Evolutionary conservation across 37 sponge, comb jelly and placozoan species (phyloP), one percentile per base, ranked within the genome.

Genomic region (Petrosia ficiformis): DNA sequence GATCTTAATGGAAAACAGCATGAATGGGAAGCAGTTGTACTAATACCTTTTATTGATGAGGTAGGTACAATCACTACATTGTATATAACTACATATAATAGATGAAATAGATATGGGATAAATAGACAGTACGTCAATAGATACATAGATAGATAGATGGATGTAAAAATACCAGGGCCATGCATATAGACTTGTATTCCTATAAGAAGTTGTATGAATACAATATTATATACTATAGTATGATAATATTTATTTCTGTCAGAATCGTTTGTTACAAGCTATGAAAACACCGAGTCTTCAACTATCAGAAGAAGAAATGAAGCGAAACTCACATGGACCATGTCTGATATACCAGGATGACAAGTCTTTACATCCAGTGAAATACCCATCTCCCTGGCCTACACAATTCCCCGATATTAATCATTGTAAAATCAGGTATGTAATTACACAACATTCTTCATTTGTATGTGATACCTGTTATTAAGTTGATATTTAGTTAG

Each of bases 1-100:
- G 99, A 98, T 74, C 85, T 98, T 48, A 98, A 98, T 48, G 99
- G 96, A n/a, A 98, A 98, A 65, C 76, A 85, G 66, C 91, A 95
- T 31, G 95, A 95, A 30, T 98, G 96, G 96, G 99, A 98, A 72
- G 95, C 96, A 3, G 93, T 98, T 25, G 94, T 95, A n/a, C 84
- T 95, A 33, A 95, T 98, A 52, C 96, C 96, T 34, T 98, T 98
- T 71, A 98, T 98, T 40, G 91, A 98, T 38, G 91, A 92, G 78
- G 93, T 77, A 61, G n/a, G 14, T 19, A 16, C 54, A 48, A 48
- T 16, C 54, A 48, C 10, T 48, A 48, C n/a, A n/a, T n/a, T n/a
- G n/a, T n/a, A 48, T 48, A 48, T 16, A 19, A 48, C 16, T 19
- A 48, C 16, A 16, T 48, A 19, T 48, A 16, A 48, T 48, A 48